A percentile compares a stretch with the other conserved stretches of the same genome.
Conservation (phyloP, 2,797 vertebrate species). For the Schizothorax lantsangensis region DNA sequence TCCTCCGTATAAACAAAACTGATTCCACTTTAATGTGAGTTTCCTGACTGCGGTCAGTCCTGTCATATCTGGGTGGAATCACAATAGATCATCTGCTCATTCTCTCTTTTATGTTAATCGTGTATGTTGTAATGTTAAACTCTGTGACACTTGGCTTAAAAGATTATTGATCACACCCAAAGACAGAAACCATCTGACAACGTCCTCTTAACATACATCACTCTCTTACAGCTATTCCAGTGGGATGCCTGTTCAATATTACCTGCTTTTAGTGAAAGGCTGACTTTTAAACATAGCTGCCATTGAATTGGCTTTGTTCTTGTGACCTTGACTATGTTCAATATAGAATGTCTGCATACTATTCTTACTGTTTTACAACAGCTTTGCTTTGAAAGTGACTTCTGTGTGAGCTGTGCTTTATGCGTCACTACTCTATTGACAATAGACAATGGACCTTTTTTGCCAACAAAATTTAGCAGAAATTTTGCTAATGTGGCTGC, state of each 20-base stretch:
- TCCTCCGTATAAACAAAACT: constrained; percentile 10
- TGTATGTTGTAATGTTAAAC: constrained; percentile 15
- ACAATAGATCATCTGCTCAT: constrained; percentile 14
- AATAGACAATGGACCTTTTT: not conserved
- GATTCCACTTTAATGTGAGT: not conserved
- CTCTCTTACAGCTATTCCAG: not conserved
- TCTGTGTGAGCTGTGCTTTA: not conserved
- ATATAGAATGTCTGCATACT: not conserved
- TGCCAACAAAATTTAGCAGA: not conserved
- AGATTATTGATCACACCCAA: constrained; percentile 16
- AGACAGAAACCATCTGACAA: not conserved
- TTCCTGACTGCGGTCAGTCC: not conserved
- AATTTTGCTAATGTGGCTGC: not conserved
- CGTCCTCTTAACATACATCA: constrained; percentile 8
- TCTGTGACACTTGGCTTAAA: constrained; percentile 8
- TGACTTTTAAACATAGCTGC: not conserved
- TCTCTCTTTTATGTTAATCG: constrained; percentile 15
- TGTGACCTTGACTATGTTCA: not conserved
- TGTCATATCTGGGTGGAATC: constrained; percentile 20
- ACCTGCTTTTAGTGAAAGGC: not conserved
- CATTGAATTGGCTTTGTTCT: not conserved
- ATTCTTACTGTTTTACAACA: not conserved
- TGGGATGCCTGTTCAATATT: not conserved
- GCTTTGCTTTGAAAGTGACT: constrained; percentile 3
- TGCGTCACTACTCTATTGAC: not conserved